Conservation (phyloP, 2,797 vertebrate species). For the Platalea minor region DNA sequence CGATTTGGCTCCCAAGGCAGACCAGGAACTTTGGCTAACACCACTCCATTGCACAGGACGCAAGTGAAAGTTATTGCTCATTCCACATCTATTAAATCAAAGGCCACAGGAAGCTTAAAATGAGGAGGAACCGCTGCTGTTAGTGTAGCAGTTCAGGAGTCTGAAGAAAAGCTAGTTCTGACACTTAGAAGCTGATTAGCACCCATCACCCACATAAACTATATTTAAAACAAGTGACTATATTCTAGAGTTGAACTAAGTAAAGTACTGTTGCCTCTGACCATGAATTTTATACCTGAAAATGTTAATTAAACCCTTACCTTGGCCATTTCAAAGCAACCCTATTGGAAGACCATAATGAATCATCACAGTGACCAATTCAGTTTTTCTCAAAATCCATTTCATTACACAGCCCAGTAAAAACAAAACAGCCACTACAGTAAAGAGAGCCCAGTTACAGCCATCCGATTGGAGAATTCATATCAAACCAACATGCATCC, state of each 20-base stretch:
- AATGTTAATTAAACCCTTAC: not conserved
- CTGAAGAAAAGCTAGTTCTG: not conserved
- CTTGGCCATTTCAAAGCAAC: not conserved
- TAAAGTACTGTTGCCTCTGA: not conserved
- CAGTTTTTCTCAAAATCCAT: not conserved
- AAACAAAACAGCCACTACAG: not conserved
- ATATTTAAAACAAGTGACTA: not conserved
- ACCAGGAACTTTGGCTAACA: not conserved
- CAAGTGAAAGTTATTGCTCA: not conserved
- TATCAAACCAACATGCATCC: not conserved
- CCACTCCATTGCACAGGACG: not conserved
- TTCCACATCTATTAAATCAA: not conserved
- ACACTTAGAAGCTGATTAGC: not conserved
- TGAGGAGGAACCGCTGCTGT: not conserved
- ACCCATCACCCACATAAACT: not conserved
- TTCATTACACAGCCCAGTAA: not conserved
- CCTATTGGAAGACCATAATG: not conserved
- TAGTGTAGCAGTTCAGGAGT: not conserved
- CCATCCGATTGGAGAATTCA: not conserved
- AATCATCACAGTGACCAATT: not conserved
- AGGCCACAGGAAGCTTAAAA: not conserved
- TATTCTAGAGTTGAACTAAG: not conserved
- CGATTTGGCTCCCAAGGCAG: not conserved
- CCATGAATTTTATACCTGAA: not conserved
- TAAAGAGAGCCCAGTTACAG: not conserved